Base-by-base conservation (phyloP, 2,888 invertebrate species). In the Nomada fucata region DNA sequence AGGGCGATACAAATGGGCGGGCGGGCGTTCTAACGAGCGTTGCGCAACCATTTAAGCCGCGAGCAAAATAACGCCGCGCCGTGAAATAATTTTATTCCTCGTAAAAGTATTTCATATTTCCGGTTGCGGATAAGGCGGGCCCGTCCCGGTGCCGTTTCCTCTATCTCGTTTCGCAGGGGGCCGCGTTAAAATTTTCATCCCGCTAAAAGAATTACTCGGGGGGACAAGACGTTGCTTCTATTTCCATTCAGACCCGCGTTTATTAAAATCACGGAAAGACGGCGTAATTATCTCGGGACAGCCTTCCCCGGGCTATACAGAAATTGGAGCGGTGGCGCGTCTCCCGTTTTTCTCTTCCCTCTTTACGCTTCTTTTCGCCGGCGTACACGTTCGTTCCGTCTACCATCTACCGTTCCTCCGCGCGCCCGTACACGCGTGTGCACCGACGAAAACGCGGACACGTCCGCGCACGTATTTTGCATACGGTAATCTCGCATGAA, bases 251-350 rank as follows among this genome's bases (percentile, higher is more conserved):
- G 13, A 42, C 67, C 13, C 60, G 65, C 76, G 83, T 80, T 80
- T 77, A 76, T 84, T 83, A 71, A 80, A 83, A 84, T 83, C 84
- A 80, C 68, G 64, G 73, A 42, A 79, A 77, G 78, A 75, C 76
- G 68, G 69, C 68, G 70, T 79, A 85, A 85, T 85, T 85, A 85
- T 81, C 81, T n/a, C 78, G 76, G 78, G 84, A 63, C 81, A 68
- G 78, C 11, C 11, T 74, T 76, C 71, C 69, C 55, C 55, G 75
- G 47, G 61, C 68, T 47, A 11, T 42, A 71, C 44, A 50, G 69
- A 75, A 71, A 42, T 26, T 23, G 44, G 13, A 29, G 50, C 47
- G 42, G 47, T 42, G 50, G 26, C 47, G 13, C n/a, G 11, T 61
- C 23, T 63, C 47, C 18, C 44, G 13, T 20, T 42, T 55, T 47